Evolutionary conservation across 2,113 vertebrate species (phyloP), one percentile per base, ranked within the genome.

Genomic region (Pelodiscus sinensis): DNA sequence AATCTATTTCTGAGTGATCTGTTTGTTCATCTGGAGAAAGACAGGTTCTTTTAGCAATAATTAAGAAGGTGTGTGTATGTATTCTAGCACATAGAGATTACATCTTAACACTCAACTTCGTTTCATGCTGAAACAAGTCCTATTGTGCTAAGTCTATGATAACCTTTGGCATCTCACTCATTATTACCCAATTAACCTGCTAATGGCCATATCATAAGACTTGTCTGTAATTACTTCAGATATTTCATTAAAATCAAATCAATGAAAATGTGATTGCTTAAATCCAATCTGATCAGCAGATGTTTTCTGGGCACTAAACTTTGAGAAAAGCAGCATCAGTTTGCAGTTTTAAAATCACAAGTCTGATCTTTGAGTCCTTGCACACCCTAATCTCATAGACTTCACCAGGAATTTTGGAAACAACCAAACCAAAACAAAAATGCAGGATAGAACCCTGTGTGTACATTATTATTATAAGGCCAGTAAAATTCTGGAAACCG

Each of bases 111-210:
- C 97, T 98, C 96, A 95, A 96, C 95, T 97, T 97, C 94, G 94
- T 97, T 96, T 97, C 94, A 78, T 97, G 94, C 94, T 96, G 96
- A 94, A 97, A 97, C 97, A 95, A 98, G 98, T 98, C 97, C 96
- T 98, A 96, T 96, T 97, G 97, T 95, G 93, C 97, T 97, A 97
- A 98, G 97, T 98, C 97, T 96, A 89, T 96, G 93, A 96, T 97
- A 98, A 98, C 97, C 98, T 97, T 94, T 97, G 97, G 94, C 97
- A 98, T 97, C 97, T 95, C 86, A 96, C 97, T 98, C 79, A 92
- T 98, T 98, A 98, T 97, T 98, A 98, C 97, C 98, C 98, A 98
- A 98, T 99, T 99, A 99, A 98, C 98, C 98, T 98, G 95, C 97
- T 98, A 99, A 99, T 98, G 97, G 98, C 96, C 97, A 95, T 80